Percentiles rank a stretch among this genome's conserved stretches.
phyloP scores from a whole-genome alignment of 1,140 invertebrate genomes.

The Antheraea pernyi region DNA sequence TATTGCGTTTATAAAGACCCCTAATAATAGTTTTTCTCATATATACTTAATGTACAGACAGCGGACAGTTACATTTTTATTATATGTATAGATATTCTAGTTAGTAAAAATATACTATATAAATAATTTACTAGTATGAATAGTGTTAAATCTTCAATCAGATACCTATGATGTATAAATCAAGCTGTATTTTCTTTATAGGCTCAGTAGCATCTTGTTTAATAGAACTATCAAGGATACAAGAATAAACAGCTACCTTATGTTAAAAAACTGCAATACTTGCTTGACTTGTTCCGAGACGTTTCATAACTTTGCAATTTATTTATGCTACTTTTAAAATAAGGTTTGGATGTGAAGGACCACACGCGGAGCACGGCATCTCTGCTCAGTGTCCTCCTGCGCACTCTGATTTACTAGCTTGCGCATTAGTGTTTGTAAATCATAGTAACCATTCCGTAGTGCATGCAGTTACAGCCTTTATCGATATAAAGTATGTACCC shows the following conservation, averaged over 20 bases:
- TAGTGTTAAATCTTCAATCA: too few species aligned
- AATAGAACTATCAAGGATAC: not conserved
- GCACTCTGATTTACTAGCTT: conserved; percentile 50
- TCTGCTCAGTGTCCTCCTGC: conserved; percentile 46
- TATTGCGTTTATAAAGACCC: too few species aligned
- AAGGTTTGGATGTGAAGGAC: conserved; percentile 27
- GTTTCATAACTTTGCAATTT: not conserved
- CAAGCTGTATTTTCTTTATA: too few species aligned
- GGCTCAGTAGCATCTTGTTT: too few species aligned
- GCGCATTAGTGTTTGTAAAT: conserved; percentile 10
- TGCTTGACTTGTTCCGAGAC: not conserved
- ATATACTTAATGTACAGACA: too few species aligned
- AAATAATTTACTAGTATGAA: too few species aligned
- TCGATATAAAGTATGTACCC: not conserved
- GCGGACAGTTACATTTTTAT: too few species aligned
- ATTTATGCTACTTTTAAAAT: not conserved
- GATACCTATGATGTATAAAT: too few species aligned
- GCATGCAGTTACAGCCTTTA: not conserved
- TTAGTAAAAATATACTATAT: too few species aligned
- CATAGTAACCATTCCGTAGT: conserved; percentile 6
- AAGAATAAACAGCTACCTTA: not conserved
- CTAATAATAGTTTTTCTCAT: too few species aligned
- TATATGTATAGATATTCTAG: too few species aligned
- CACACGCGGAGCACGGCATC: conserved; percentile 40
- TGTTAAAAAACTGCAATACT: not conserved